Percentiles rank a stretch among this genome's conserved stretches.
Conservation (phyloP, 1,140 invertebrate species). For the Eriosoma lanigerum region DNA sequence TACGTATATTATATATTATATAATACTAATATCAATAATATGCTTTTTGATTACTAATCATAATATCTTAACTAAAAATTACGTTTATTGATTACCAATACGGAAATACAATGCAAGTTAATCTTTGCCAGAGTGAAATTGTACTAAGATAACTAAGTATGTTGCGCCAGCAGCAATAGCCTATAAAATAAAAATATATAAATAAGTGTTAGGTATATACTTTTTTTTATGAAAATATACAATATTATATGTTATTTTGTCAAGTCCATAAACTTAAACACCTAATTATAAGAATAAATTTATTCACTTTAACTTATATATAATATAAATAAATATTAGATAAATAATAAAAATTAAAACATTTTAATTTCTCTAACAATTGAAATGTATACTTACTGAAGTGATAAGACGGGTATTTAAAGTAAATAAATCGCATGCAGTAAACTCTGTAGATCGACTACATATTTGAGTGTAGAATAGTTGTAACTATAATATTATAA, state of each 20-base stretch:
- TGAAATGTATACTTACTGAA: conserved; percentile 52
- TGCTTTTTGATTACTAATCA: too few relatives aligned
- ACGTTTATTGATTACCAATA: not conserved
- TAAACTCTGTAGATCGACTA: conserved; percentile 46
- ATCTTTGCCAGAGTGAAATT: conserved; percentile 53
- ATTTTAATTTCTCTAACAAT: not conserved
- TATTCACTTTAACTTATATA: too few relatives aligned
- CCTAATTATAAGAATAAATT: too few relatives aligned
- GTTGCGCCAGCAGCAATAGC: conserved; percentile 54
- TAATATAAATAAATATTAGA: too few relatives aligned
- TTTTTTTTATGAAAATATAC: too few relatives aligned
- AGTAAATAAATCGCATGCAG: conserved; percentile 53
- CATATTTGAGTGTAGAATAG: conserved; percentile 51
- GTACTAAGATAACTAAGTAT: conserved; percentile 53
- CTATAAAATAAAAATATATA: conserved; percentile 38
- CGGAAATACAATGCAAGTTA: not conserved
- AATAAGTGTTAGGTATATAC: too few relatives aligned
- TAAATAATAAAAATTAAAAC: too few relatives aligned
- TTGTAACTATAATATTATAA: conserved; percentile 43
- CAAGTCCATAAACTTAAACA: too few relatives aligned
- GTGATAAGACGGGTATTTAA: conserved; percentile 50
- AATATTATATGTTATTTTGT: too few relatives aligned
- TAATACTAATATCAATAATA: too few relatives aligned
- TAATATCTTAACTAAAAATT: not conserved
- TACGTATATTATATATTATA: too few relatives aligned